phyloP scores from a whole-genome alignment of 2,113 vertebrate genomes.

The Paratilapia polleni region DNA sequence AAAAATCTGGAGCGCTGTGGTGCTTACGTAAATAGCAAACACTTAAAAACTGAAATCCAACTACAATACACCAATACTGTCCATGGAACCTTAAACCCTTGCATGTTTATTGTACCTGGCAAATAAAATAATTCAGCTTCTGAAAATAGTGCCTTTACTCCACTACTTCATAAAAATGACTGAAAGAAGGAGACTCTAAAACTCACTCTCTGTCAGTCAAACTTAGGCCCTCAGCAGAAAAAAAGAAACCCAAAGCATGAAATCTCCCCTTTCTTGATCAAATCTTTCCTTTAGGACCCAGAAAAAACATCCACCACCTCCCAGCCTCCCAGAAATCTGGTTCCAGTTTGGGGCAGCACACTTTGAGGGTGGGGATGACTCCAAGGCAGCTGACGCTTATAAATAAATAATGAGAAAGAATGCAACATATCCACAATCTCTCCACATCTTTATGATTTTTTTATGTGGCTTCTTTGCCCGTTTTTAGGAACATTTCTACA shows the following conservation, averaged over 20 bases:
- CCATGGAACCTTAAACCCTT: conserved; percentile 37
- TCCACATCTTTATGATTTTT: conserved; percentile 68
- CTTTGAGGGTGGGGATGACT: conserved; percentile 66
- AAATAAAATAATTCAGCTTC: conserved; percentile 49
- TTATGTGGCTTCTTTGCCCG: conserved; percentile 41
- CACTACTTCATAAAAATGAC: conserved; percentile 40
- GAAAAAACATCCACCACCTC: conserved; percentile 70
- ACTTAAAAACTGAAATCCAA: conserved; percentile 29
- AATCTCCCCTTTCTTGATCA: conserved; percentile 64
- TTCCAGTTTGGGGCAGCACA: conserved; percentile 75
- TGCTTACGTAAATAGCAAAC: conserved; percentile 6
- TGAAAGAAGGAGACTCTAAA: conserved; percentile 42
- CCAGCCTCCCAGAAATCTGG: conserved; percentile 74
- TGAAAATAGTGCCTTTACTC: conserved; percentile 59
- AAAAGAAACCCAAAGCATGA: conserved; percentile 61
- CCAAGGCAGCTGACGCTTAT: conserved; percentile 76
- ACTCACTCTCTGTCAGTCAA: conserved; percentile 60
- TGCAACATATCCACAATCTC: conserved; percentile 63
- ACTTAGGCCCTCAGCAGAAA: conserved; percentile 9
- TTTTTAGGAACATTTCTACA: conserved; percentile 18
- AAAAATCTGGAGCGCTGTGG: not conserved
- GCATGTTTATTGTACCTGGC: conserved; percentile 59
- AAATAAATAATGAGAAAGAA: conserved; percentile 77
- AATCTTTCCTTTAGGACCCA: conserved; percentile 70
- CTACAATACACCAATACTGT: not conserved